Base-by-base conservation (phyloP, 2,888 invertebrate species). In the Dioctria linearis region DNA sequence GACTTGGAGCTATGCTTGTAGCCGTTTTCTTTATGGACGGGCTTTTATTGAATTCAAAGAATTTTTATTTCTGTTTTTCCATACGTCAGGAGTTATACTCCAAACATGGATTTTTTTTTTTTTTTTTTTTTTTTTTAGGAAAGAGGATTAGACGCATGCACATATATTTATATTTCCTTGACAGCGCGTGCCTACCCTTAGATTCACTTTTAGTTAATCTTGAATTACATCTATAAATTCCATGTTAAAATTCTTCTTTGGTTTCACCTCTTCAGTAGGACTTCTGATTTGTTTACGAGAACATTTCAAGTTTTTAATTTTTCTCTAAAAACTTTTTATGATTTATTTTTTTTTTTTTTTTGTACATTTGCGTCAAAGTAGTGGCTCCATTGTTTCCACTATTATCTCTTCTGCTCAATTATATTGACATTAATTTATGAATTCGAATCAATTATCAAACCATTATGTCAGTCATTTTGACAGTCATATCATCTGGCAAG, bases 401-500 rank as follows among this genome's bases (percentile, higher is more conserved):
- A 3, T n/a, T 54, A n/a, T 11, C 54, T 54, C 11, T 25, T 25
- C 25, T 11, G 1, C 37, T 63, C 63, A 25, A 63, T 39, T 39
- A 11, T 37, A 39, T 40, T 81, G 81, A 78, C 81, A 66, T 75
- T 81, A 80, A 81, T 80, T 71, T 80, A 81, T 80, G 80, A 81
- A 81, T 80, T 81, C 59, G 80, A 81, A 81, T 80, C 81, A 81
- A 81, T 81, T 81, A 81, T 80, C 80, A 79, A 81, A 76, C 81
- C 81, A 81, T 81, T 81, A 81, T 81, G 81, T 81, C 81, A 76
- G 79, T 81, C 81, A 81, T 80, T 81, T 80, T 81, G 80, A 81
- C 80, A 81, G 80, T 63, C 79, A 79, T 81, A 73, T 81, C 79
- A 79, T 81, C 51, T 66, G 6, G 25, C 5, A 25, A 66, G 54